Evolutionary conservation across 1,140 invertebrate species (phyloP).

Genomic region (Drosophila insularis): DNA sequence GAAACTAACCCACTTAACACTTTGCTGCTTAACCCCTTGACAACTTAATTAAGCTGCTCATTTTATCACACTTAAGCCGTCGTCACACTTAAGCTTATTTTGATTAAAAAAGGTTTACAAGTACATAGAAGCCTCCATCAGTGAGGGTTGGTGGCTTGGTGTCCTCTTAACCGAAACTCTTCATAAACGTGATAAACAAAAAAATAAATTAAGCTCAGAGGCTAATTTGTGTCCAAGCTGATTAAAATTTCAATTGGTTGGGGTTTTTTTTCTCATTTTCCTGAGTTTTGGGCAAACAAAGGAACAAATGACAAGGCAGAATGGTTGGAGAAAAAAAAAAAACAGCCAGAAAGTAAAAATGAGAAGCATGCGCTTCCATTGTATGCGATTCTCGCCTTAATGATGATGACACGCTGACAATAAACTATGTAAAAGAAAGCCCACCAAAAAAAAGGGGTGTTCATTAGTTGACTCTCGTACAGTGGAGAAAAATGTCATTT

Average conservation of each 20-base stretch:
- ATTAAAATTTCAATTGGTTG: conserved; percentile 55
- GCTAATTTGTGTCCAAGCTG: conserved; percentile 58
- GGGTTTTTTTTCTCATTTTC: neutral
- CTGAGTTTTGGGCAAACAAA: conserved; percentile 51
- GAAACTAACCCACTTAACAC: conserved; percentile 20
- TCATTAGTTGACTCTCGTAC: conserved; percentile 35
- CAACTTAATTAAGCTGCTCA: conserved; percentile 55
- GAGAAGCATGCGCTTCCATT: conserved; percentile 3
- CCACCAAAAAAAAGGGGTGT: conserved; percentile 20
- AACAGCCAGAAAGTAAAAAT: neutral
- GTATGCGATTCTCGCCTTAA: conserved; percentile 34
- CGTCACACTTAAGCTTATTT: conserved; percentile 44
- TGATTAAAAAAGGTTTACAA: conserved; percentile 31
- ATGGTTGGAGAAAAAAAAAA: conserved; percentile 1
- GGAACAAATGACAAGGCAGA: conserved; percentile 42
- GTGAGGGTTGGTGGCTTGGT: no score
- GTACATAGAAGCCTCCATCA: conserved; percentile 14
- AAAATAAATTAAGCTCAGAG: conserved; percentile 13
- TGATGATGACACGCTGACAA: conserved; percentile 46
- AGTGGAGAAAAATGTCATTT: conserved; percentile 26
- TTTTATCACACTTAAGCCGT: conserved; percentile 51
- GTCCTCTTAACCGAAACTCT: conserved; percentile 30
- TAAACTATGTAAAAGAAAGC: conserved; percentile 36
- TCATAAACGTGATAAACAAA: conserved; percentile 43
- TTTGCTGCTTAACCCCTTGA: conserved; percentile 44